Percentiles rank a stretch among this genome's conserved stretches.
Evolutionary conservation across 2,888 invertebrate species (phyloP).

Genomic region (Melanotus villosus): DNA sequence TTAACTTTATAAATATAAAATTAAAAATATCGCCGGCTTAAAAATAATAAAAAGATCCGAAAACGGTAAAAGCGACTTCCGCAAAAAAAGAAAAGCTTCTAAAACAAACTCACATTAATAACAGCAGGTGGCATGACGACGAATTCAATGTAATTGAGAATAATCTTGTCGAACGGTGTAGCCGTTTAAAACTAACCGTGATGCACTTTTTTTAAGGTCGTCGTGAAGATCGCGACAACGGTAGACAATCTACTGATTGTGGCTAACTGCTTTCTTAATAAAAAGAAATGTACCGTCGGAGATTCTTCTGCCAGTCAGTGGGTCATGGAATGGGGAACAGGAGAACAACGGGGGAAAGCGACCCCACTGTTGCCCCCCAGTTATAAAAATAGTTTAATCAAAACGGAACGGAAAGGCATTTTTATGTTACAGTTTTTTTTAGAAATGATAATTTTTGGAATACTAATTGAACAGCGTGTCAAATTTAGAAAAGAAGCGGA

Average conservation of each 20-base stretch:
- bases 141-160: constrained; percentile 17
- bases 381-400: neutral
- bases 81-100: too few species aligned
- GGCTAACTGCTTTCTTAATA: neutral
- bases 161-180: constrained; percentile 16
- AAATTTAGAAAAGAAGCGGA: too few species aligned
- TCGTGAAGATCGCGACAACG: neutral
- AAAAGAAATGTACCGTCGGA: neutral
- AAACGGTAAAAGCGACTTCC: too few species aligned
- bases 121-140: constrained; percentile 48
- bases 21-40: too few species aligned
- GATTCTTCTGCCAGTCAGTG: constrained; percentile 25
- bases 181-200: constrained; percentile 11
- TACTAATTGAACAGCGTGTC: too few species aligned
- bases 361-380: neutral
- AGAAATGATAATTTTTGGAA: too few species aligned
- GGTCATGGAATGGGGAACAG: constrained; percentile 17
- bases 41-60: too few species aligned
- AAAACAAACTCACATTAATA: constrained; percentile 49
- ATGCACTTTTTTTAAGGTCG: constrained; percentile 3
- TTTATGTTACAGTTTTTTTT: too few species aligned
- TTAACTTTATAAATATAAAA: too few species aligned
- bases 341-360: neutral
- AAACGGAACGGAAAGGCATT: neutral
- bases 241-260: neutral